Percentiles rank a stretch among this genome's conserved stretches.
Evolutionary conservation across 1,140 invertebrate genomes (phyloP).

Genomic region (Penaeus vannamei): DNA sequence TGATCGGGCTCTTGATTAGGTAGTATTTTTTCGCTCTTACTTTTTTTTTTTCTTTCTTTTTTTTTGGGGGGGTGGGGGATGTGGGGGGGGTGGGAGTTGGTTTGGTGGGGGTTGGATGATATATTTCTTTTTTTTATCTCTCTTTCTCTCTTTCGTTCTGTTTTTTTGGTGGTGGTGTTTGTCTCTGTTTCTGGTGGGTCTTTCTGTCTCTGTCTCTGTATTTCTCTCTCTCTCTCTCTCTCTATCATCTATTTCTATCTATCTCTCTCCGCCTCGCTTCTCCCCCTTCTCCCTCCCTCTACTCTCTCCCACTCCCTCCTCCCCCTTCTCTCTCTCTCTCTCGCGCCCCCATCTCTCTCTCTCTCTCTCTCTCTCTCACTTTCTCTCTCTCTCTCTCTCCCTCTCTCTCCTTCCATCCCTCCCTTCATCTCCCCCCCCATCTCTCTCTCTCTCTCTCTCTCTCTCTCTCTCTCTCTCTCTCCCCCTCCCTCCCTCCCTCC

Average conservation of each 20-base stretch:
- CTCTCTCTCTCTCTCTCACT: neutral
- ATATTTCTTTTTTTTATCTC: too few relatives aligned
- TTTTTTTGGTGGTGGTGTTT: too few relatives aligned
- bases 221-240: neutral
- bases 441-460: conserved; percentile 21
- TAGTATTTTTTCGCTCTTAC: neutral
- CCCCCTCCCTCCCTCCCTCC: too few relatives aligned
- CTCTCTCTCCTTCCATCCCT: neutral
- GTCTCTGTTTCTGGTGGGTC: too few relatives aligned
- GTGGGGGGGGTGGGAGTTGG: too few relatives aligned
- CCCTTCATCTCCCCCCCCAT: too few relatives aligned
- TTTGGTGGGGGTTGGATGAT: too few relatives aligned
- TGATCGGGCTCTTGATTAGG: conserved; percentile 50
- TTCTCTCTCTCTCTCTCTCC: neutral
- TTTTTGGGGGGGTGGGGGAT: too few relatives aligned
- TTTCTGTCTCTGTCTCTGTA: too few relatives aligned
- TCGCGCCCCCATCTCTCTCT: neutral
- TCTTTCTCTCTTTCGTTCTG: too few relatives aligned
- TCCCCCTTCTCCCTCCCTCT: neutral
- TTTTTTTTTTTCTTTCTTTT: neutral
- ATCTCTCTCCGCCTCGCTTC: neutral
- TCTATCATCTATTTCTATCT: neutral
- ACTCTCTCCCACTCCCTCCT: conserved; percentile 1
- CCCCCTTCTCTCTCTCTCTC: neutral
- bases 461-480: neutral